Evolutionary conservation across 2,113 vertebrate species (phyloP).

Genomic region (Crotalus tigris): DNA sequence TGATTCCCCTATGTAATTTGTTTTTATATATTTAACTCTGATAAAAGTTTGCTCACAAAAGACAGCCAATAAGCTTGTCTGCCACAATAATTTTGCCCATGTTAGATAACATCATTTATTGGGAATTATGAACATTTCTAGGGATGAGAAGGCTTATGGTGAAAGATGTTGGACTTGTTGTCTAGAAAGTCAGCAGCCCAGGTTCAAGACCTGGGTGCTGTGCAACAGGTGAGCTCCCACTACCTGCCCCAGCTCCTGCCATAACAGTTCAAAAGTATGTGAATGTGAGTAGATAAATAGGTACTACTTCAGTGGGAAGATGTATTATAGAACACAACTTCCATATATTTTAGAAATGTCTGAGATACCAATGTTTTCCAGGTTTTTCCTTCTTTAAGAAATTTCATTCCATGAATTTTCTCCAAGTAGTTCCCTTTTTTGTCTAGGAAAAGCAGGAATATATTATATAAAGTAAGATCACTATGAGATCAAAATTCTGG

Average conservation of each 20-base stretch:
- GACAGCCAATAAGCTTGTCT: neutral
- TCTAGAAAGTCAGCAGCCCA: neutral
- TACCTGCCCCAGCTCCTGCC: neutral
- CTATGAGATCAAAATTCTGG: neutral
- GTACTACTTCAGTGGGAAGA: neutral
- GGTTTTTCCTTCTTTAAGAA: neutral
- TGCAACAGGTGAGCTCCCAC: neutral
- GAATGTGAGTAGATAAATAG: neutral
- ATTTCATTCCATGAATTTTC: neutral
- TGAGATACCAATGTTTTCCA: neutral
- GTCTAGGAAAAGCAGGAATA: neutral
- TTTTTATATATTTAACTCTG: slow-evolving; percentile 20
- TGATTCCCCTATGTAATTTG: rapidly evolving
- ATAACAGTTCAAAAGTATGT: neutral
- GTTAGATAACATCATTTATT: neutral
- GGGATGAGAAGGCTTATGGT: neutral
- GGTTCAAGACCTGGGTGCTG: neutral
- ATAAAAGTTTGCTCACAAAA: slow-evolving; percentile 9
- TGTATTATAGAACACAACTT: neutral
- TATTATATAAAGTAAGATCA: neutral
- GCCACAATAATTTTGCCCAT: neutral
- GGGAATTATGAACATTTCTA: neutral
- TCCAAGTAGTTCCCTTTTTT: neutral
- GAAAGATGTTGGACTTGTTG: neutral
- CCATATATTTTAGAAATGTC: slow-evolving; percentile 1